Conservation (phyloP, 1,140 invertebrate genomes). For the Latrodectus geometricus region DNA sequence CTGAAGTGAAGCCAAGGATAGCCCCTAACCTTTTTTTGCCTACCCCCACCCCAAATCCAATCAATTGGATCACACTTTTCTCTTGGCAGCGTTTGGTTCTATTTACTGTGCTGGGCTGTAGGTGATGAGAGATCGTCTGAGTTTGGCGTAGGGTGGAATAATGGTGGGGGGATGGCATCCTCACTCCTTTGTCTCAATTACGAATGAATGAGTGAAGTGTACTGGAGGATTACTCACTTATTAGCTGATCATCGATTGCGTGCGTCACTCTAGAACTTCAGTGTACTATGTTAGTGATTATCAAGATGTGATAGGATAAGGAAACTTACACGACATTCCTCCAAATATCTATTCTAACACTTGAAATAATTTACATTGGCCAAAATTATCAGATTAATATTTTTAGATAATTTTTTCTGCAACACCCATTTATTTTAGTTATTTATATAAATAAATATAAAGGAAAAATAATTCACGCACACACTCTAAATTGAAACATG, state of each 20-base stretch:
- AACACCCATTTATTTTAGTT: no score
- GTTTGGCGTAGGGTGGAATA: neutral
- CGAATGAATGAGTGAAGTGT: neutral
- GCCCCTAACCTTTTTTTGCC: neutral
- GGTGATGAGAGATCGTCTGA: neutral
- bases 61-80: conserved; percentile 27
- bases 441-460: no score
- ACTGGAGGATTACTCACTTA: neutral
- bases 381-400: no score
- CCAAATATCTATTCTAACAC: no score
- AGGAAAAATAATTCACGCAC: no score
- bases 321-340: no score
- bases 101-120: conserved; percentile 22
- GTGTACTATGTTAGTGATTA: no score
- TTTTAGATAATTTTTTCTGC: no score
- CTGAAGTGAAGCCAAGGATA: conserved; percentile 19
- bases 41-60: conserved; percentile 10
- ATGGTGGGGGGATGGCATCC: neutral
- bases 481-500: no score
- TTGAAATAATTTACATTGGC: no score
- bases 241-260: neutral
- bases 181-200: neutral
- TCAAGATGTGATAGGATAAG: no score
- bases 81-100: neutral
- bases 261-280: neutral